phyloP scores from a whole-genome alignment of 2,888 invertebrate species.

The Clistopyga incitator region DNA sequence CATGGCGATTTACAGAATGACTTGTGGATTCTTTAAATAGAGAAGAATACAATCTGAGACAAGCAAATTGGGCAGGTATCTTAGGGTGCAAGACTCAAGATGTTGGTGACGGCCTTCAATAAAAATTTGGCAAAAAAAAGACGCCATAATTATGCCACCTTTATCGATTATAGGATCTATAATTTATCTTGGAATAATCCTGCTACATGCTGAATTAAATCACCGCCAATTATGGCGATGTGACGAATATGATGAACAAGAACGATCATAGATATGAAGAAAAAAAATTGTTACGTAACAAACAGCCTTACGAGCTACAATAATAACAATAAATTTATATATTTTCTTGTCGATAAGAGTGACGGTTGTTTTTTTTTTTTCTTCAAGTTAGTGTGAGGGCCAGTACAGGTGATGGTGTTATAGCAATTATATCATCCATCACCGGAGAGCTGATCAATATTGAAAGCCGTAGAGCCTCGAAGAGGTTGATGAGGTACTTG shows the following conservation, averaged over 20 bases:
- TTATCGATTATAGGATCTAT: constrained; percentile 31
- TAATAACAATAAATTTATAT: constrained; percentile 29
- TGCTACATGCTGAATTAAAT: constrained; percentile 27
- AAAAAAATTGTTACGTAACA: constrained; percentile 25
- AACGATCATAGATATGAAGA: constrained; percentile 12
- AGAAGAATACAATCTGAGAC: not conserved
- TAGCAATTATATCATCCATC: not conserved
- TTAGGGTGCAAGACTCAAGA: not conserved
- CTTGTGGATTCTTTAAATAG: not conserved
- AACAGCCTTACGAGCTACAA: constrained; percentile 1
- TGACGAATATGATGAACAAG: constrained; percentile 3
- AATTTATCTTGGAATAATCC: constrained; percentile 25
- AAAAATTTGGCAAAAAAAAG: constrained; percentile 20
- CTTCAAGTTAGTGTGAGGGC: not conserved
- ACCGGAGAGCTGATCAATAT: not conserved
- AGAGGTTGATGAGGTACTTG: not conserved
- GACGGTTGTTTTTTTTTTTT: not conserved
- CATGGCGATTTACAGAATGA: not conserved
- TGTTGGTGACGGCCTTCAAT: not conserved
- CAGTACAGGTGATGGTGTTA: not conserved
- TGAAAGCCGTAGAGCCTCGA: not conserved
- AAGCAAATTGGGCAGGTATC: not conserved
- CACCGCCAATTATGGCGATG: constrained; percentile 18
- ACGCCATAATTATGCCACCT: not conserved
- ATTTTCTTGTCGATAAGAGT: constrained; percentile 28